These are phyloP conservation scores for Stigmatopora nigra DNA, from an alignment of 2,113 vertebrate genomes.

Conservation along the genomic window DNA sequence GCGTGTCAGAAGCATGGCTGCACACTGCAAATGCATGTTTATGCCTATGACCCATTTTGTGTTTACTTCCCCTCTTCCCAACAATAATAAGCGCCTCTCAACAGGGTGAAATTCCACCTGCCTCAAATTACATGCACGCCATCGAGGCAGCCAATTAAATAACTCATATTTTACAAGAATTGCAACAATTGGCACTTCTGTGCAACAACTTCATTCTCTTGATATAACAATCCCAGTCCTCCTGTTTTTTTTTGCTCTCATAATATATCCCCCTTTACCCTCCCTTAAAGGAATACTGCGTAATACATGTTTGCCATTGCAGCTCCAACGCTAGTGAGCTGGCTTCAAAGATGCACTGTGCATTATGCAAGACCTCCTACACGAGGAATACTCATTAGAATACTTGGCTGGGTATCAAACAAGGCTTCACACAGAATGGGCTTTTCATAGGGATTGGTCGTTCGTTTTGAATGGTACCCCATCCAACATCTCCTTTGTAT, in stretches of 20 bases:
- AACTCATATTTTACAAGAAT: slow-evolving; percentile 7
- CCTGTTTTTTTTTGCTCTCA: slow-evolving; percentile 1
- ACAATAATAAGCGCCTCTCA: slow-evolving; percentile 21
- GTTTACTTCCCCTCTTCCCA: slow-evolving; percentile 7
- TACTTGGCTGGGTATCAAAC: neutral
- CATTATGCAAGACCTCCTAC: slow-evolving; percentile 64
- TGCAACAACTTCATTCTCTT: neutral
- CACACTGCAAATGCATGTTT: slow-evolving; percentile 28
- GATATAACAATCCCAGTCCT: slow-evolving; percentile 12
- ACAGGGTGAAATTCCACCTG: slow-evolving; percentile 30
- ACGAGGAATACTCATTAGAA: slow-evolving; percentile 28
- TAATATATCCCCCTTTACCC: neutral
- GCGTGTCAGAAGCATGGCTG: neutral
- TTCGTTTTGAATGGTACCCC: neutral
- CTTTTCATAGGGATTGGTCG: neutral
- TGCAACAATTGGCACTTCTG: neutral
- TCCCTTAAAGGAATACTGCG: neutral
- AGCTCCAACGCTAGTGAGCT: slow-evolving; percentile 37
- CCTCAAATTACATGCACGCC: slow-evolving; percentile 17
- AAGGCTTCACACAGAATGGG: neutral
- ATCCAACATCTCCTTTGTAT: too few species aligned
- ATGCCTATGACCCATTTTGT: slow-evolving; percentile 55
- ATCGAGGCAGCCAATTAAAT: slow-evolving; percentile 28
- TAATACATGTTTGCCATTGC: slow-evolving; percentile 36
- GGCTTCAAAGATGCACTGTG: slow-evolving; percentile 56